Conservation (phyloP, 1,140 invertebrate species). For the Ruditapes philippinarum region DNA sequence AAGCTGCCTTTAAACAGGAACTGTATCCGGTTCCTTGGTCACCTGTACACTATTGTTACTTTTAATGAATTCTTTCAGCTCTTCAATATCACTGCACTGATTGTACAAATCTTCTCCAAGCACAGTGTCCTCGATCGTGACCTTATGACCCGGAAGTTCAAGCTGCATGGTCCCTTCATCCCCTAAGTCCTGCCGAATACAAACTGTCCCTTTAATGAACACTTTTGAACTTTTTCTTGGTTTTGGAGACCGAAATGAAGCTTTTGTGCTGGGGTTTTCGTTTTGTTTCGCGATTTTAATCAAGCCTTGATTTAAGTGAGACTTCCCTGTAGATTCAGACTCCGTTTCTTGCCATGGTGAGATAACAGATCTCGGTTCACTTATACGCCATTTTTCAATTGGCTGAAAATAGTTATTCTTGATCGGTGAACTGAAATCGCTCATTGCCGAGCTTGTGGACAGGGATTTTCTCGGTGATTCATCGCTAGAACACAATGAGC, state of each 20-base stretch:
- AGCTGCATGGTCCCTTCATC: conserved; percentile 77
- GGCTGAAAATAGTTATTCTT: background rate
- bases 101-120: conserved; percentile 71
- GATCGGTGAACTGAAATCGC: background rate
- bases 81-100: conserved; percentile 73
- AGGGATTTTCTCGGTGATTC: conserved; percentile 45
- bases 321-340: background rate
- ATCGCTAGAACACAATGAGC: conserved; percentile 59
- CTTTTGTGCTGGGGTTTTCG: background rate
- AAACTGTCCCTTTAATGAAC: conserved; percentile 64
- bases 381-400: background rate
- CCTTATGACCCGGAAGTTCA: conserved; percentile 77
- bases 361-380: conserved; percentile 13
- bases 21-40: background rate
- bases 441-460: conserved; percentile 10
- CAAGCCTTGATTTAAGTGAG: background rate
- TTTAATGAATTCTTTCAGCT: conserved; percentile 73
- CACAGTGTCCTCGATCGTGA: conserved; percentile 74
- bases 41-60: background rate
- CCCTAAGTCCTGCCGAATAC: conserved; percentile 77
- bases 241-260: background rate
- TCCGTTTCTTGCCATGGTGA: background rate
- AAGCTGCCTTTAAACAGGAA: conserved; percentile 15
- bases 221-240: background rate
- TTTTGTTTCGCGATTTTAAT: background rate